Percentiles rank a stretch among this genome's conserved stretches.
These are phyloP conservation scores for Karalla daura DNA, from an alignment of 2,797 vertebrate genomes.

Conservation along the genomic window DNA sequence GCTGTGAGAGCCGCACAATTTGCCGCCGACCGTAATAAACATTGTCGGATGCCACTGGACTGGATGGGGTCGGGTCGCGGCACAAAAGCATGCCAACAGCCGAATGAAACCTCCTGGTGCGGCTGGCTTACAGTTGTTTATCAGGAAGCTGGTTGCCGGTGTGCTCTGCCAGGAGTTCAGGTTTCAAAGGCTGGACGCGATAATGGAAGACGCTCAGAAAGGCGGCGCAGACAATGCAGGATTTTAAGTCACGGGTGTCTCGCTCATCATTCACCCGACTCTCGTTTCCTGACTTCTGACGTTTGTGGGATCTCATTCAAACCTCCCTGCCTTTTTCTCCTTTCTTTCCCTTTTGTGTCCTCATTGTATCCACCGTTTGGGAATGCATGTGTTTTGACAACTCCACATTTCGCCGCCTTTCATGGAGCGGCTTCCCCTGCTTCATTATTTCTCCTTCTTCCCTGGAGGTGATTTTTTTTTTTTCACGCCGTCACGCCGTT, in stretches of 20 bases:
- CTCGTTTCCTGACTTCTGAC: constrained; percentile 75
- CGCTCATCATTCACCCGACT: constrained; percentile 69
- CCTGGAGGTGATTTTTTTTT: constrained; percentile 53
- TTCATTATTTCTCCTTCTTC: constrained; percentile 24
- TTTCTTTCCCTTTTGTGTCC: constrained; percentile 69
- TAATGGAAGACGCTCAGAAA: constrained; percentile 72
- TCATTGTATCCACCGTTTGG: constrained; percentile 45
- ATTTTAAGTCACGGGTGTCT: constrained; percentile 71
- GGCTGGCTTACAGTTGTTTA: constrained; percentile 36
- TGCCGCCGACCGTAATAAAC: constrained; percentile 14
- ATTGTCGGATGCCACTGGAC: constrained; percentile 22
- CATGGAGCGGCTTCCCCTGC: constrained; percentile 24
- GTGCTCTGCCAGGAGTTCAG: constrained; percentile 52
- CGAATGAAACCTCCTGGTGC: constrained; percentile 16
- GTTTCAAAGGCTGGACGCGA: constrained; percentile 77
- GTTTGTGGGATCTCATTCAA: constrained; percentile 68
- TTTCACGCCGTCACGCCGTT: constrained; percentile 41
- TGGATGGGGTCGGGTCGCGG: constrained; percentile 17
- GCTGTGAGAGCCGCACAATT: not conserved
- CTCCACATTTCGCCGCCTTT: constrained; percentile 72
- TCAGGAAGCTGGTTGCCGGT: constrained; percentile 40
- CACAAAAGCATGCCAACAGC: not conserved
- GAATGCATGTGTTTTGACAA: constrained; percentile 79
- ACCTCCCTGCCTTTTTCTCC: constrained; percentile 60
- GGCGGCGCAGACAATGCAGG: constrained; percentile 66